Evolutionary conservation across 2,113 vertebrate genomes (phyloP).

Genomic region (Machaerirhynchus nigripectus): DNA sequence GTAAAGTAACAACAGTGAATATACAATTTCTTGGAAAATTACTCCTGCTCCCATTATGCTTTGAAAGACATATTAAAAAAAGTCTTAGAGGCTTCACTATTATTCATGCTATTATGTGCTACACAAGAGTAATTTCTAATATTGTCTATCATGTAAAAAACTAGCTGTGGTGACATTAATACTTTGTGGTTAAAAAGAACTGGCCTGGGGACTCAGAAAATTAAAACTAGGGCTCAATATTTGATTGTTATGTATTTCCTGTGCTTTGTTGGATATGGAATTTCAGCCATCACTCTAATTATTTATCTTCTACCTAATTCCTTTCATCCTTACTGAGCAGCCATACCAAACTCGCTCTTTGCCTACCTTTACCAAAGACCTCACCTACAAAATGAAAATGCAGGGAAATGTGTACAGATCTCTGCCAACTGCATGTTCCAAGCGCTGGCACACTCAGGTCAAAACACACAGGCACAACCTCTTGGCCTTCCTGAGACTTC

Average conservation of each 20-base stretch:
- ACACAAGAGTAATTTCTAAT: not conserved
- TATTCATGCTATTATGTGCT: not conserved
- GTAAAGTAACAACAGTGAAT: not conserved
- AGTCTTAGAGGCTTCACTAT: not conserved
- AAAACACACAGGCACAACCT: not conserved
- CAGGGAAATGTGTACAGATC: not conserved
- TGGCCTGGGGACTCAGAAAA: not conserved
- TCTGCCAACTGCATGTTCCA: not conserved
- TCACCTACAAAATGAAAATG: not conserved
- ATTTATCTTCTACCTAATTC: not conserved
- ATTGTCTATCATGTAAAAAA: not conserved
- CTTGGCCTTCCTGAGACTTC: not conserved
- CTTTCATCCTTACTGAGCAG: not conserved
- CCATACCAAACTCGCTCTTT: not conserved
- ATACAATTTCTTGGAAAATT: not conserved
- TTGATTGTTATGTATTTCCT: not conserved
- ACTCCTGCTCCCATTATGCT: not conserved
- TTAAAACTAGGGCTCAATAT: not conserved
- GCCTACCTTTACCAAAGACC: not conserved
- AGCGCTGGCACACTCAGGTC: rapidly evolving
- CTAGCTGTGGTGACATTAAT: not conserved
- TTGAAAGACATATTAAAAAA: not conserved
- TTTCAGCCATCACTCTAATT: not conserved
- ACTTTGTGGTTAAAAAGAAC: not conserved
- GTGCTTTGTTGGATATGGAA: not conserved